A percentile compares a stretch with the other conserved stretches of the same genome.
These are phyloP conservation scores for Gorsachius goisagi DNA, from an alignment of 2,113 vertebrate genomes.

Conservation along the genomic window DNA sequence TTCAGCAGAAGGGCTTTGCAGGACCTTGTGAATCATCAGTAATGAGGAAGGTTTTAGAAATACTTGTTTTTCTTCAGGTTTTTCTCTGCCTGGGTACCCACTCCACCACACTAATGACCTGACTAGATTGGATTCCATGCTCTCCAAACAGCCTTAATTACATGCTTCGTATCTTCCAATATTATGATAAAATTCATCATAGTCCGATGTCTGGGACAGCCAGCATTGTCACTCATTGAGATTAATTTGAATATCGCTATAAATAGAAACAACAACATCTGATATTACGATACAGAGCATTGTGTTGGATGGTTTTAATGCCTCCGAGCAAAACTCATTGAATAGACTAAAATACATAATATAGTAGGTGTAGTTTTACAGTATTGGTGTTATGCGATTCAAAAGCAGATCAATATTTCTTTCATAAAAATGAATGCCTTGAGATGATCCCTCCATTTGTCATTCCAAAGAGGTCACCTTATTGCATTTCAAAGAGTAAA, in stretches of 20 bases:
- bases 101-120: not conserved
- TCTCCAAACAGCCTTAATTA: constrained; percentile 53
- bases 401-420: constrained; percentile 58
- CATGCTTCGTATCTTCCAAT: constrained; percentile 42
- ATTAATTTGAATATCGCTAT: constrained; percentile 33
- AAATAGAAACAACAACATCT: constrained; percentile 56
- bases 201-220: constrained; percentile 1
- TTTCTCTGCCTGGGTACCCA: not conserved
- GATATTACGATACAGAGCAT: not conserved
- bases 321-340: constrained; percentile 36
- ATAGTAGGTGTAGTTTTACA: not conserved
- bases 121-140: constrained; percentile 11
- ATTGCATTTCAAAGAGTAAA: not conserved
- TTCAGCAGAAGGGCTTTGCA: not conserved
- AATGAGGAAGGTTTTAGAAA: not conserved
- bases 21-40: not conserved
- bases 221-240: constrained; percentile 28
- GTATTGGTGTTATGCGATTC: constrained; percentile 3
- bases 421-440: constrained; percentile 51
- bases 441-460: constrained; percentile 38
- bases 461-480: constrained; percentile 56
- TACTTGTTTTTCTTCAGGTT: not conserved
- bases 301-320: not conserved
- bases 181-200: constrained; percentile 27
- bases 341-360: not conserved